Conservation (phyloP, 2,113 vertebrate genomes). For the Ellobius talpinus region DNA sequence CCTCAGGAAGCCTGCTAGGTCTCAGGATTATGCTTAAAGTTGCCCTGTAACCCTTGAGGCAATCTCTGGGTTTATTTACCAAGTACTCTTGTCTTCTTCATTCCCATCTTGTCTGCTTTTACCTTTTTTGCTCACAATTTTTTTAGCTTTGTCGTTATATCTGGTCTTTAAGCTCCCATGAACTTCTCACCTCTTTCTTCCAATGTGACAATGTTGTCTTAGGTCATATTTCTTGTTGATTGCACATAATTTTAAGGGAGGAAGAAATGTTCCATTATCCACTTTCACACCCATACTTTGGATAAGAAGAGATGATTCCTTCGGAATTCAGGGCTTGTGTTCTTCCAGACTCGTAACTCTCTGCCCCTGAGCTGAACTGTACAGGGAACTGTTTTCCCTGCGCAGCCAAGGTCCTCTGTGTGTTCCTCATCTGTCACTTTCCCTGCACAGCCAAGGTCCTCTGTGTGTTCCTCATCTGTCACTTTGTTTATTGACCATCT, state of each 20-base stretch:
- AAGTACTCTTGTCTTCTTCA: not conserved
- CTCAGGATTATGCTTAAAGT: not conserved
- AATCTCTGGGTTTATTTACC: not conserved
- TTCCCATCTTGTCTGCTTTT: not conserved
- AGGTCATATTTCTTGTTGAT: conserved; percentile 62
- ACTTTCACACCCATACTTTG: conserved; percentile 27
- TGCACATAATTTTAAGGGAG: conserved; percentile 39
- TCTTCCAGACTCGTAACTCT: not conserved
- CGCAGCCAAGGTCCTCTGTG: not conserved
- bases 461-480: not conserved
- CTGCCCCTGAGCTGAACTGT: conserved; percentile 1
- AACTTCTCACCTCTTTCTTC: not conserved
- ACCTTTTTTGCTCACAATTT: not conserved
- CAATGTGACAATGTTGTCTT: conserved; percentile 53
- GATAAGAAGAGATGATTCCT: conserved; percentile 56
- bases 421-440: not conserved
- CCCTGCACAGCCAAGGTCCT: not conserved
- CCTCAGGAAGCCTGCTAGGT: not conserved
- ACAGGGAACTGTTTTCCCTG: not conserved
- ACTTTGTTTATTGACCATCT: not conserved
- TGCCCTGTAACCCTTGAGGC: not conserved
- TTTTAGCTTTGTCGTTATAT: not conserved
- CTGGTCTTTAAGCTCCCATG: not conserved
- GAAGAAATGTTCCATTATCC: conserved; percentile 5
- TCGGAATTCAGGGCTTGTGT: not conserved